These are phyloP conservation scores for Oceanodroma tethys DNA, from an alignment of 2,113 vertebrate species.

Conservation along the genomic window DNA sequence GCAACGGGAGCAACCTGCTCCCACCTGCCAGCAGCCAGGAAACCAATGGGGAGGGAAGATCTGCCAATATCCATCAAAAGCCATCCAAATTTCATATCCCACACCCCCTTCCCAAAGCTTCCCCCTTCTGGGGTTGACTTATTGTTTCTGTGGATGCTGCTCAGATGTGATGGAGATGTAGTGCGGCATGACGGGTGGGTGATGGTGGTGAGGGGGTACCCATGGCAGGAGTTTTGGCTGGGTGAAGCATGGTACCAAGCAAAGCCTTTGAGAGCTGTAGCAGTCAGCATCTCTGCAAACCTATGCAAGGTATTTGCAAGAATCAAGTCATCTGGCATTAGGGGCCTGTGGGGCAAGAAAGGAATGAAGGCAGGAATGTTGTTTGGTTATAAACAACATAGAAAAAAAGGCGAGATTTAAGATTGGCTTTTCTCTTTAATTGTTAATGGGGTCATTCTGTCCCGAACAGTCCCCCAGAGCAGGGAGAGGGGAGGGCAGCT, in stretches of 20 bases:
- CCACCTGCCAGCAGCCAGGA: not conserved
- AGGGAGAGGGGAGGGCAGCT: not conserved
- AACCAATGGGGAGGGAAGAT: not conserved
- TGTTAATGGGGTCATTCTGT: constrained; percentile 43
- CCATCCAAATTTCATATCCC: not conserved
- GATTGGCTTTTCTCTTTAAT: constrained; percentile 28
- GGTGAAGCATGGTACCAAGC: not conserved
- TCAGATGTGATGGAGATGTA: not conserved
- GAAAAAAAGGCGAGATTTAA: not conserved
- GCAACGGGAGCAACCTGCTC: not conserved
- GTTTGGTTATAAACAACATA: constrained; percentile 31
- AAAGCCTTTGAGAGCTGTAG: not conserved
- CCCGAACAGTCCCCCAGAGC: constrained; percentile 1
- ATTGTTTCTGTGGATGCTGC: not conserved
- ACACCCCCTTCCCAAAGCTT: not conserved
- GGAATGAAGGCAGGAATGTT: constrained; percentile 19
- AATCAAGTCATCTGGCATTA: constrained; percentile 9
- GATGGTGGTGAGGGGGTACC: no score
- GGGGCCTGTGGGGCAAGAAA: not conserved
- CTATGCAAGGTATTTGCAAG: not conserved
- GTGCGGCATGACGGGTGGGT: not conserved
- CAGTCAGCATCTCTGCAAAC: not conserved
- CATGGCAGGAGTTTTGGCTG: not conserved
- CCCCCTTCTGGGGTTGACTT: not conserved
- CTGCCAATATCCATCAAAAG: not conserved